These are phyloP conservation scores for Grallaria varia DNA, from an alignment of 2,113 vertebrate genomes.

Conservation along the genomic window DNA sequence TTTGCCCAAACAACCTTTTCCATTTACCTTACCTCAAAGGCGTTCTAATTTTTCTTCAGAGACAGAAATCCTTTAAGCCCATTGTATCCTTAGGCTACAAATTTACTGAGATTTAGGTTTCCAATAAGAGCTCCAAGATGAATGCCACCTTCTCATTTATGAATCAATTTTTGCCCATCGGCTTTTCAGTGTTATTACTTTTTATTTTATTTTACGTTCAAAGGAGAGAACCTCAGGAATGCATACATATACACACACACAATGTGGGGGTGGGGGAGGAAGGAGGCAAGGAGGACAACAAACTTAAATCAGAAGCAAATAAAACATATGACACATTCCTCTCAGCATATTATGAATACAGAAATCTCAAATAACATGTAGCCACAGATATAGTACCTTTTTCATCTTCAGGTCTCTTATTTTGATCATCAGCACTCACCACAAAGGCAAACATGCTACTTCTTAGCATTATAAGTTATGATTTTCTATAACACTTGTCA, in stretches of 20 bases:
- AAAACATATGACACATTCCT: background rate
- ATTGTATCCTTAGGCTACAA: conserved; percentile 96
- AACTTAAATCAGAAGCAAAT: background rate
- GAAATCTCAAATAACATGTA: background rate
- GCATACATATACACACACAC: background rate
- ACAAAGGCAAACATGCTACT: background rate
- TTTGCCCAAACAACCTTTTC: conserved; percentile 93
- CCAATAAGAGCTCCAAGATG: conserved; percentile 91
- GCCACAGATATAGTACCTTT: background rate
- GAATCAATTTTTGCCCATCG: conserved; percentile 91
- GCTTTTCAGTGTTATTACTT: conserved; percentile 86
- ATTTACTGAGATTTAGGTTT: conserved; percentile 98
- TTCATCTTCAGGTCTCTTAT: background rate
- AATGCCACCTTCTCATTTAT: conserved; percentile 95
- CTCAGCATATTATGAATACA: background rate
- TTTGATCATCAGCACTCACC: background rate
- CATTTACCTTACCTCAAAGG: conserved; percentile 94
- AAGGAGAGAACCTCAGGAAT: conserved; percentile 59
- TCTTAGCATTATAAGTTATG: background rate
- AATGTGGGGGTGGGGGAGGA: background rate
- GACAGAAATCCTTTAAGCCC: conserved; percentile 98
- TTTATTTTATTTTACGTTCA: conserved; percentile 80
- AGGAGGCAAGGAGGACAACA: background rate
- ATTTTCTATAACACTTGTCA: background rate
- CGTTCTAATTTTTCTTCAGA: conserved; percentile 96